Evolutionary conservation across 2,888 invertebrate genomes (phyloP), one percentile per base, ranked within the genome.

Genomic region (Microctonus aethiopoides): DNA sequence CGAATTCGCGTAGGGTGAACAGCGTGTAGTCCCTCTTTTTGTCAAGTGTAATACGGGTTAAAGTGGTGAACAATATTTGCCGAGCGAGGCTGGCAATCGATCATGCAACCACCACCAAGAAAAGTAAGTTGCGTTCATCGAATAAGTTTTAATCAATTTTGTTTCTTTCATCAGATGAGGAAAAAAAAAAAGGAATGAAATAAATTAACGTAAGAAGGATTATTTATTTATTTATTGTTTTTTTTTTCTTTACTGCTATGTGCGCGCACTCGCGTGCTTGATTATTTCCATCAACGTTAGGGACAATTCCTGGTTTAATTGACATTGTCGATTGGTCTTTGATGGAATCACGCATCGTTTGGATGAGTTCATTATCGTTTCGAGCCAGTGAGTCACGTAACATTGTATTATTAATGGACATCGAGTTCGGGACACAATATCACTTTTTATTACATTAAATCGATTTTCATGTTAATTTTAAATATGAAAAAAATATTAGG

Each of bases 101-200:
- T 83, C 88, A 94, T 94, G 94, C 94, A 94, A 91, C 94, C 94
- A 84, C 94, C 94, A 83, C 94, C 94, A 86, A 92, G 94, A 88
- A 94, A 94, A 93, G 94, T 94, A 89, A 91, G 90, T 76, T 60
- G n/a, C 24, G 16, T 66, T 20, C 32, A n/a, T 57, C 7, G 11
- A n/a, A 10, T 4, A n/a, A n/a, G n/a, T n/a, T n/a, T n/a, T n/a
- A n/a, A n/a, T n/a, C n/a, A n/a, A n/a, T n/a, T n/a, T n/a, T n/a
- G n/a, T n/a, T n/a, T n/a, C n/a, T n/a, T n/a, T n/a, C n/a, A n/a
- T n/a, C n/a, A n/a, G n/a, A n/a, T n/a, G n/a, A n/a, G n/a, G n/a
- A n/a, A n/a, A n/a, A n/a, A n/a, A n/a, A n/a, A n/a, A n/a, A n/a
- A n/a, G n/a, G n/a, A n/a, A n/a, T n/a, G n/a, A n/a, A n/a, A n/a